Base-by-base conservation (phyloP, 2,797 vertebrate genomes). In the Sparus aurata region DNA sequence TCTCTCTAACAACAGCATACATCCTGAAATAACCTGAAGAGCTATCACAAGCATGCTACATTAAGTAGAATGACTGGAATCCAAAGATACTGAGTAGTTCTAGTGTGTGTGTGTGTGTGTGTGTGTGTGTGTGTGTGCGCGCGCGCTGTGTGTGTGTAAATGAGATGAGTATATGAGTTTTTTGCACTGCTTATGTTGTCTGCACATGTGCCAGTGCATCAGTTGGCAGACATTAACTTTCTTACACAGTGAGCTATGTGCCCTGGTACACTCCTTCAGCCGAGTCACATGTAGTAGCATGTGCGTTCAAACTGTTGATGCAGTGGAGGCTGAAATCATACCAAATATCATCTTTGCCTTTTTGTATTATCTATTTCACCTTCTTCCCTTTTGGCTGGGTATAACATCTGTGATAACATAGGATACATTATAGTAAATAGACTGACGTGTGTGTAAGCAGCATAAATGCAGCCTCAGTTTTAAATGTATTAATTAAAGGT, bases 1-100 rank as follows among this genome's bases (percentile, higher is more conserved):
- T 60, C 60, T 47, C 66, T 73, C 49, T 58, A 23, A 57, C 27
- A 66, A 87, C 73, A 79, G 30, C 17, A 63, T 82, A 75, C 57
- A 23, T 61, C 57, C 25, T 20, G 25, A 91, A 90, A 89, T 87
- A 91, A 70, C 55, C 69, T 34, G 20, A 49, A 7, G 22, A 76
- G 73, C 65, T 78, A 82, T 83, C 81, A 73, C 55, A 69, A 75
- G 23, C 72, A 84, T 53, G 55, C n/a, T 77, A 9, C 16, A 71
- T 74, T 59, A 80, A 79, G 65, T 52, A 23, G 47, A 61, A 23
- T n/a, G 11, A 63, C 58, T 68, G 43, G 59, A 85, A 82, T 86
- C 72, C 34, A 66, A 64, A 59, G 47, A 89, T 83, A 79, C 65
- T 66, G 46, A 20, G 65, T 77, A 41, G 15, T 73, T 65, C 61